Base-by-base conservation (phyloP, 2,888 invertebrate species). In the Xestia rhomboidea region DNA sequence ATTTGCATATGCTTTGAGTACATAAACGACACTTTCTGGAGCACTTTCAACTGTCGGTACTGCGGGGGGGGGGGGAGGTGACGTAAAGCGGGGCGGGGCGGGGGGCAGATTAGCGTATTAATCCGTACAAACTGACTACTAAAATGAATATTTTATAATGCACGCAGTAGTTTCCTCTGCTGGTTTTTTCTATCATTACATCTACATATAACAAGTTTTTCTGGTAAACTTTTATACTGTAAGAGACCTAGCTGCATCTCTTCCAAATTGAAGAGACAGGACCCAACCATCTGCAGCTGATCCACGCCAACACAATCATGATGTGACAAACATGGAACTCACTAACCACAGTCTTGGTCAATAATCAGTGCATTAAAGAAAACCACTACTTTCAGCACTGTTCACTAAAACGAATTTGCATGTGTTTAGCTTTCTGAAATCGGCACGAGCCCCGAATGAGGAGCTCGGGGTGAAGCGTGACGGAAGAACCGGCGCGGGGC, bases 1-100 rank as follows among this genome's bases (percentile, higher is more conserved):
- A 96, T 96, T 96, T 96, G 96, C 96, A 96, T 96, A 96, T 96
- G 96, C 96, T 96, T 96, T 96, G 96, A 95, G 95, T 95, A 96
- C 94, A 96, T 96, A 96, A 96, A 96, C 96, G 96, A 96, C 96
- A 95, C 96, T 96, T 95, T 96, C 96, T 95, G 93, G 85, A 95
- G 95, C 94, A 94, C 95, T 96, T 95, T 95, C 92, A 90, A 89
- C 85, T 88, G 88, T 88, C 77, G 82, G 89, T 64, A 70, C 34
- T 72, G 71, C 1, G 73, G 76, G 62, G 89, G 82, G 89, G 1
- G 15, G 74, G 75, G 82, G 88, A 30, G 67, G 54, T 62, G 62
- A 21, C 78, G 80, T 71, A 62, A 64, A 80, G 84, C 79, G 79
- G 86, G 84, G 89, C 84, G 86, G 84, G 89, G 85, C 84, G 76